A percentile compares a stretch with the other conserved stretches of the same genome.
Evolutionary conservation across 2,888 invertebrate species (phyloP).

Genomic region (Hypena proboscidalis): DNA sequence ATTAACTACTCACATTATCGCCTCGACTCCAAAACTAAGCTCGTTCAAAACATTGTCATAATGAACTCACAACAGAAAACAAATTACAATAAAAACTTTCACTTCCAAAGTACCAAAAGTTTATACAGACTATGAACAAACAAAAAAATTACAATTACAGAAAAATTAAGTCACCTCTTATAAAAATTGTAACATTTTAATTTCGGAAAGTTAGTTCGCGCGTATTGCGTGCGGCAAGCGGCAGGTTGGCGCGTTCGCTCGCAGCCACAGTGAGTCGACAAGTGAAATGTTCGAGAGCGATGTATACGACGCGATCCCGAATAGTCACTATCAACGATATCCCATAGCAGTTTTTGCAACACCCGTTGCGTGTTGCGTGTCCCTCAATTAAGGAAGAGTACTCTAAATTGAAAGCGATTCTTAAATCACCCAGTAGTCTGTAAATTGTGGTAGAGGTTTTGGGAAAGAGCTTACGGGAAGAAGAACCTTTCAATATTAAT

Average conservation of each 20-base stretch:
- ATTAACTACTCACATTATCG: constrained; percentile 37
- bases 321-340: constrained; percentile 50
- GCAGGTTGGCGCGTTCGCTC: constrained; percentile 53
- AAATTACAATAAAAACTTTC: constrained; percentile 24
- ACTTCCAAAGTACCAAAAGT: constrained; percentile 19
- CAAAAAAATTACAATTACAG: constrained; percentile 27
- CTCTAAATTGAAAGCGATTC: no score
- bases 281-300: constrained; percentile 62
- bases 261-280: constrained; percentile 57
- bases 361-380: constrained; percentile 51
- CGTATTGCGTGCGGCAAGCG: constrained; percentile 39
- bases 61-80: constrained; percentile 25
- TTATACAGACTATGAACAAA: constrained; percentile 26
- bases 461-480: no score
- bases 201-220: constrained; percentile 43
- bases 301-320: constrained; percentile 60
- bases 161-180: constrained; percentile 55
- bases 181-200: constrained; percentile 55
- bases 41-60: constrained; percentile 20
- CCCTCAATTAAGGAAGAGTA: constrained; percentile 62
- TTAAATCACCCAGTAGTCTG: no score
- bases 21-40: constrained; percentile 25
- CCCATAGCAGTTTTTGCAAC: constrained; percentile 52
- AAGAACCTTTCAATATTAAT: no score
- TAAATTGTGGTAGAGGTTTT: no score